These are phyloP conservation scores for Cotesia chilonis DNA, from an alignment of 1,140 invertebrate genomes.

Conservation along the genomic window DNA sequence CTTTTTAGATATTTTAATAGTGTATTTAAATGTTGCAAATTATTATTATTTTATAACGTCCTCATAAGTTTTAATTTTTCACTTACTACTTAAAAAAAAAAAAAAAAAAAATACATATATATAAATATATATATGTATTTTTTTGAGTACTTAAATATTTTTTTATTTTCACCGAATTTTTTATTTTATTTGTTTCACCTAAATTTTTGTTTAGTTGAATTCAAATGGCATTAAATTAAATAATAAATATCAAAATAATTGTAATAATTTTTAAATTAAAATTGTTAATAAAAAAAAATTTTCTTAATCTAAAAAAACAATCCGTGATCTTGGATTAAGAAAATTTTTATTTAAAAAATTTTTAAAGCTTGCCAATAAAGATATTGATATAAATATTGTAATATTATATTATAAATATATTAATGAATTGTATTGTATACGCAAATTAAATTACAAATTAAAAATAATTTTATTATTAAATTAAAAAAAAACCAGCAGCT, in stretches of 20 bases:
- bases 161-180: slow-evolving; percentile 24
- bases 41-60: slow-evolving; percentile 52
- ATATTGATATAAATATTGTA: slow-evolving; percentile 37
- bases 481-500: not conserved
- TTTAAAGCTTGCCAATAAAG: slow-evolving; percentile 59
- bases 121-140: not conserved
- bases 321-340: slow-evolving; percentile 51
- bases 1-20: slow-evolving; percentile 56
- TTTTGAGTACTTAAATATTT: slow-evolving; percentile 33
- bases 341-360: slow-evolving; percentile 45
- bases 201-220: slow-evolving; percentile 65
- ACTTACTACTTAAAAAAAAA: too few relatives aligned
- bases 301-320: slow-evolving; percentile 49
- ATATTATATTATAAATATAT: slow-evolving; percentile 8
- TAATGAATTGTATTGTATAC: not conserved
- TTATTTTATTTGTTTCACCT: slow-evolving; percentile 62
- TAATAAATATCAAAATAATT: not conserved
- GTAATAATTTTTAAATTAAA: slow-evolving; percentile 4
- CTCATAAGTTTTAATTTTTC: slow-evolving; percentile 37
- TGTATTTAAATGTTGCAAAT: slow-evolving; percentile 49
- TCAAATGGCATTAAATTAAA: slow-evolving; percentile 51
- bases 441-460: slow-evolving; percentile 22
- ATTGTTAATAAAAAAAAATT: slow-evolving; percentile 41
- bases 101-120: too few relatives aligned
- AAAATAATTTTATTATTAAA: slow-evolving; percentile 22